These are phyloP conservation scores for Gallinago media DNA, from an alignment of 2,113 vertebrate genomes.

Conservation along the genomic window DNA sequence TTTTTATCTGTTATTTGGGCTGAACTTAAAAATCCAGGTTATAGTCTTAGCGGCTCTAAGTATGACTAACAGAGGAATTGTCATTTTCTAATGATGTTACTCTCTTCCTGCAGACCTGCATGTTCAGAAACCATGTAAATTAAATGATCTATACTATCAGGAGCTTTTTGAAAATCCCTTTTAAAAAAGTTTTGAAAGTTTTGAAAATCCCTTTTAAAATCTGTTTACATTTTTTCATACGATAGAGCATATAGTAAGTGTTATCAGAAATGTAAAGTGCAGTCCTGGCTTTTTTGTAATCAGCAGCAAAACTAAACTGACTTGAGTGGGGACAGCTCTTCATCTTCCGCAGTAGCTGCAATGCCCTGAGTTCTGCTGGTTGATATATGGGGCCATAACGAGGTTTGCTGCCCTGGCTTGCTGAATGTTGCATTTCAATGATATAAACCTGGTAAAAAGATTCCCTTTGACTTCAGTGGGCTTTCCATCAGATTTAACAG, in stretches of 20 bases:
- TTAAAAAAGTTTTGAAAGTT: neutral
- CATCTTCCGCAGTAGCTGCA: neutral
- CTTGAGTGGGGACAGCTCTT: neutral
- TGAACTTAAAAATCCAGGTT: neutral
- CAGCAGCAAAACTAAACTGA: neutral
- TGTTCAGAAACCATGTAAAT: neutral
- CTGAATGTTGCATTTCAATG: constrained; percentile 48
- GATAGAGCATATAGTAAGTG: neutral
- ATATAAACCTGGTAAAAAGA: constrained; percentile 29
- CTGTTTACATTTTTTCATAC: neutral
- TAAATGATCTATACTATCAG: neutral
- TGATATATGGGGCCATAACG: constrained; percentile 25
- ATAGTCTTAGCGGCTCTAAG: neutral
- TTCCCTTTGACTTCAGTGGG: constrained; percentile 49
- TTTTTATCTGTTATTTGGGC: neutral
- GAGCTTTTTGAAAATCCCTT: neutral
- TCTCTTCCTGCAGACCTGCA: neutral
- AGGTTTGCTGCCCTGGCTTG: constrained; percentile 1
- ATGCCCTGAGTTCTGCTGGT: neutral
- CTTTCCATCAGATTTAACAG: constrained; percentile 48
- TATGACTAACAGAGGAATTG: neutral
- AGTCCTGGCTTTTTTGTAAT: neutral
- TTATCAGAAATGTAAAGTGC: neutral
- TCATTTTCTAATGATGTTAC: neutral
- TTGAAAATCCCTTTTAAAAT: neutral